These are phyloP conservation scores for Trematocara zebra DNA, from an alignment of 2,113 vertebrate genomes.

Conservation along the genomic window DNA sequence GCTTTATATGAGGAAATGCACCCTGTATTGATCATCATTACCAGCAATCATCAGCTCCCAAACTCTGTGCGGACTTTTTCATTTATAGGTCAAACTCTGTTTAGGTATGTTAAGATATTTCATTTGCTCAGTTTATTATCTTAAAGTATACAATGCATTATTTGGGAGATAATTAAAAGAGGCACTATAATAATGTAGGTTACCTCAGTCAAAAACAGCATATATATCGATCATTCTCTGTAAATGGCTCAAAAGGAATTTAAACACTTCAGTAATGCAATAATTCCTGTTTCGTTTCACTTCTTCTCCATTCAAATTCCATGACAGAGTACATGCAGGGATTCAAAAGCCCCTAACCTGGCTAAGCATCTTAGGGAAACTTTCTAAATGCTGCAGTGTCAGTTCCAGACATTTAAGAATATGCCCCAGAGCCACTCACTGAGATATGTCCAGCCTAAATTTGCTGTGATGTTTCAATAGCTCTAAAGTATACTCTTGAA, in stretches of 20 bases:
- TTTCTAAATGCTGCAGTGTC: neutral
- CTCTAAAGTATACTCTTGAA: constrained; percentile 12
- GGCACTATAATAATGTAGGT: neutral
- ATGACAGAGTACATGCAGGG: neutral
- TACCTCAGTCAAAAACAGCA: neutral
- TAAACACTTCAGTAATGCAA: neutral
- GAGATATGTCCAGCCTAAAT: constrained; percentile 3
- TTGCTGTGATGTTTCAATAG: constrained; percentile 10
- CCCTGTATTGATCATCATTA: neutral
- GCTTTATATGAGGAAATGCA: neutral
- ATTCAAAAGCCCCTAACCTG: neutral
- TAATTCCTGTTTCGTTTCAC: neutral
- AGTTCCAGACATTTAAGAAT: neutral
- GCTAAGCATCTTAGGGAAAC: neutral
- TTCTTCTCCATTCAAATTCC: neutral
- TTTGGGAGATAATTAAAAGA: neutral
- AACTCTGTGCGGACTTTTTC: neutral
- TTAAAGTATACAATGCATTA: neutral
- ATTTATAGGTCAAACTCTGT: neutral
- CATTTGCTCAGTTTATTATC: neutral
- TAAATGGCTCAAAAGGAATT: neutral
- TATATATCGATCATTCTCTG: neutral
- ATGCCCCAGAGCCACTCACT: neutral
- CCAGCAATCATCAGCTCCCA: neutral
- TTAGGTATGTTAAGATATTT: neutral